These are phyloP conservation scores for Cepaea nemoralis DNA, from an alignment of 1,140 invertebrate species.

Conservation along the genomic window DNA sequence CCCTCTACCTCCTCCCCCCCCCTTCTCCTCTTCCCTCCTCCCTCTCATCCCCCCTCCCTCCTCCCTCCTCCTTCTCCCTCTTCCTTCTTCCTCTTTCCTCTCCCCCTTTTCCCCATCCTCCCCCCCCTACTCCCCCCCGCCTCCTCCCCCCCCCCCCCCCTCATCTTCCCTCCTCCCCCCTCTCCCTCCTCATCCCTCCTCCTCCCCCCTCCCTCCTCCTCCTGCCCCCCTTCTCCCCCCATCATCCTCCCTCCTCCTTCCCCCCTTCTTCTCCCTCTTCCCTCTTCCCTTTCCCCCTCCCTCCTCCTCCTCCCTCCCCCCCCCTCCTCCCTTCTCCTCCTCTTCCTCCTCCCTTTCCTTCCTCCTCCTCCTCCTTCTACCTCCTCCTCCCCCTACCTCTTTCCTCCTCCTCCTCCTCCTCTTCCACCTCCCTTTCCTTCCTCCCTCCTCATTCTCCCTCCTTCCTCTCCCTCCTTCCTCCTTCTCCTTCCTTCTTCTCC, in stretches of 20 bases:
- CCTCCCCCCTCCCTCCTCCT: constrained; percentile 12
- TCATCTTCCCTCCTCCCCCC: not conserved
- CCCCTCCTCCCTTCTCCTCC: constrained; percentile 27
- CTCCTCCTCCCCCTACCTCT: constrained; percentile 81
- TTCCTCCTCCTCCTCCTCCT: constrained; percentile 80
- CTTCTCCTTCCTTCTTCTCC: constrained; percentile 29
- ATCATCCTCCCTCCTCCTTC: not conserved
- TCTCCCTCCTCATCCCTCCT: constrained; percentile 33
- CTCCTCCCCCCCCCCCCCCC: not conserved
- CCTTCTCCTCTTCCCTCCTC: not conserved
- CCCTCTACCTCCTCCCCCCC: not conserved
- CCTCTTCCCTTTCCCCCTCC: not conserved
- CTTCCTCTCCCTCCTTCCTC: constrained; percentile 38
- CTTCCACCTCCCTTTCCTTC: constrained; percentile 81
- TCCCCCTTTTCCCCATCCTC: not conserved
- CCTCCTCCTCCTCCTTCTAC: constrained; percentile 71
- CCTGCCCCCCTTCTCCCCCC: not conserved
- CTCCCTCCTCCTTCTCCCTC: not conserved
- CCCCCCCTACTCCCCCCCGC: not conserved
- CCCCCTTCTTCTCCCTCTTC: not conserved
- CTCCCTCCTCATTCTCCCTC: constrained; percentile 42
- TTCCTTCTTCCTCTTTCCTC: not conserved
- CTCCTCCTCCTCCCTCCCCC: not conserved
- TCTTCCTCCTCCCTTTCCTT: not conserved
- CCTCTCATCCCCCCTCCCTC: not conserved